phyloP scores from a whole-genome alignment of 2,888 invertebrate species.

The Perizoma affinitatum region DNA sequence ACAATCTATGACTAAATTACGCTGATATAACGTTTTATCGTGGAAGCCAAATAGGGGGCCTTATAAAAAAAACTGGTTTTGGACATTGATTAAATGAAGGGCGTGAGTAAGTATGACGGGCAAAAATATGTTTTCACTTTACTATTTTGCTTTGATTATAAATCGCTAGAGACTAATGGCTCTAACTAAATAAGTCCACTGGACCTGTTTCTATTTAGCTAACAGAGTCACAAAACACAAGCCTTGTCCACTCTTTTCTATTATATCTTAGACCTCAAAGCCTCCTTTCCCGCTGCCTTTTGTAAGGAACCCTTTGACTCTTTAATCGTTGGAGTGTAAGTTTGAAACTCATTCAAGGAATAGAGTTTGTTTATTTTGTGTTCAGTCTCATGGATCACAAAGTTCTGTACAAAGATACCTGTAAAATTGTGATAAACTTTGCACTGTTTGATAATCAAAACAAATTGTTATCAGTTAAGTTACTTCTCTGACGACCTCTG shows the following conservation, averaged over 20 bases:
- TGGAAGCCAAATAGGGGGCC: no score
- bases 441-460: constrained; percentile 1
- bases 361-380: constrained; percentile 29
- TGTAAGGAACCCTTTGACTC: constrained; percentile 36
- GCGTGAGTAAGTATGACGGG: no score
- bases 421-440: constrained; percentile 20
- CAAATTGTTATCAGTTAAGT: no score
- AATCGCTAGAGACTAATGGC: not conserved
- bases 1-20: no score
- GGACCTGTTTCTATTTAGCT: not conserved
- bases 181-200: not conserved
- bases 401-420: constrained; percentile 14
- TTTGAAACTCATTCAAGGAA: constrained; percentile 35
- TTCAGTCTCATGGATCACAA: constrained; percentile 14
- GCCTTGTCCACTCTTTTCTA: not conserved
- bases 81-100: no score
- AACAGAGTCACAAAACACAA: not conserved
- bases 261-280: not conserved
- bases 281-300: constrained; percentile 31
- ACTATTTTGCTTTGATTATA: not conserved
- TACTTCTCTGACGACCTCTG: no score
- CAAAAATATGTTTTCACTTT: no score
- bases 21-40: no score
- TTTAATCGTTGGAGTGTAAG: constrained; percentile 39
- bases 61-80: no score